Conservation (phyloP, 2,797 vertebrate genomes). For the Darevskia mixta region DNA sequence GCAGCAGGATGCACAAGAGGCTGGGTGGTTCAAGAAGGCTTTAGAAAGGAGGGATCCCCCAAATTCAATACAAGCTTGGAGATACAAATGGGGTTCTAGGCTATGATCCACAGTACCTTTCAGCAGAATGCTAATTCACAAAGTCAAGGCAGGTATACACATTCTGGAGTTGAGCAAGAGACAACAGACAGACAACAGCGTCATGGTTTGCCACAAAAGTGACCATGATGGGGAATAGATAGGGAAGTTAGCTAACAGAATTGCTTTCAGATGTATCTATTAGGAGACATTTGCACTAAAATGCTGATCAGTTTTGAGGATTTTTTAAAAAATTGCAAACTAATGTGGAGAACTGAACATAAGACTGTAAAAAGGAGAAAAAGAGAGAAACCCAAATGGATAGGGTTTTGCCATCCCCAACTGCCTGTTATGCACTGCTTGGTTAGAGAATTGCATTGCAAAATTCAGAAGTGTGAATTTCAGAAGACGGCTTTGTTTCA, state of each 20-base stretch:
- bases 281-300: too few relatives aligned
- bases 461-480: too few relatives aligned
- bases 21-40: neutral
- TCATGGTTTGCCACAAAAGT: neutral
- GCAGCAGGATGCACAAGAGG: neutral
- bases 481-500: too few relatives aligned
- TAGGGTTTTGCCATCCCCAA: too few relatives aligned
- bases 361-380: neutral
- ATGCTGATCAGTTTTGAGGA: too few relatives aligned
- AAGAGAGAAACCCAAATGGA: neutral
- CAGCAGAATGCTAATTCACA: neutral
- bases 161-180: neutral
- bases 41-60: neutral
- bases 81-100: neutral
- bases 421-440: too few relatives aligned
- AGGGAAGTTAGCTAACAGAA: neutral
- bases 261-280: too few relatives aligned
- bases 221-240: neutral
- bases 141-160: neutral
- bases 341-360: too few relatives aligned
- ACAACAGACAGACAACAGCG: neutral
- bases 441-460: too few relatives aligned
- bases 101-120: too few relatives aligned
- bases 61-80: neutral
- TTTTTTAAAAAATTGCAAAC: too few relatives aligned